Evolutionary conservation across 2,797 vertebrate genomes (phyloP).

Genomic region (Varecia variegata): DNA sequence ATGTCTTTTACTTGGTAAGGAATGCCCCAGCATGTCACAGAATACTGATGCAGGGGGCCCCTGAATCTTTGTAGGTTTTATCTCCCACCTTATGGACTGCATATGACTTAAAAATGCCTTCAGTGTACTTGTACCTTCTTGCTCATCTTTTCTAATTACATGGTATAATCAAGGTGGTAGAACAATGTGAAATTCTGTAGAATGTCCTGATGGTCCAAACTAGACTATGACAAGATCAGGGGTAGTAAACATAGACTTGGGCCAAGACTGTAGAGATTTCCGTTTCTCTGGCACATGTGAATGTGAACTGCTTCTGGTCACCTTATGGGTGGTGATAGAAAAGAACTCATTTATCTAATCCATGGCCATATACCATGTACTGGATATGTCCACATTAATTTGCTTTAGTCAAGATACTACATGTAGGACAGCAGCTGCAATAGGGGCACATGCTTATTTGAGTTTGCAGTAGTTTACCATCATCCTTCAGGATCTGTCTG

Average conservation of each 20-base stretch:
- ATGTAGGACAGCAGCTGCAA: background rate
- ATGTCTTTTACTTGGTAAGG: background rate
- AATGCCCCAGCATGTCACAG: background rate
- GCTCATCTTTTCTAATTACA: background rate
- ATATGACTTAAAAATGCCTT: background rate
- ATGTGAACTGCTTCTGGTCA: background rate
- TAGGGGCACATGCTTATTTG: background rate
- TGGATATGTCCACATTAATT: background rate
- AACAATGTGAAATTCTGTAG: background rate
- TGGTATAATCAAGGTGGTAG: background rate
- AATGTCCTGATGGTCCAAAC: background rate
- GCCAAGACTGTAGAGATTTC: background rate
- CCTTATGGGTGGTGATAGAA: background rate
- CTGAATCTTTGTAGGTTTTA: background rate
- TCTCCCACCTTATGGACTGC: background rate
- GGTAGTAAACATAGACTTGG: rapidly evolving
- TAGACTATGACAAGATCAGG: background rate
- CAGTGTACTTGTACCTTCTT: background rate
- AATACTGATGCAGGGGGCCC: background rate
- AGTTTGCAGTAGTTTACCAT: background rate
- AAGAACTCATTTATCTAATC: background rate
- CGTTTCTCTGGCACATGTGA: background rate
- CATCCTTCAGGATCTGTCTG: background rate
- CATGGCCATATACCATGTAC: background rate
- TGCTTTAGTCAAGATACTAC: background rate